phyloP scores from a whole-genome alignment of 2,113 vertebrate species.

The Pandion haliaetus region DNA sequence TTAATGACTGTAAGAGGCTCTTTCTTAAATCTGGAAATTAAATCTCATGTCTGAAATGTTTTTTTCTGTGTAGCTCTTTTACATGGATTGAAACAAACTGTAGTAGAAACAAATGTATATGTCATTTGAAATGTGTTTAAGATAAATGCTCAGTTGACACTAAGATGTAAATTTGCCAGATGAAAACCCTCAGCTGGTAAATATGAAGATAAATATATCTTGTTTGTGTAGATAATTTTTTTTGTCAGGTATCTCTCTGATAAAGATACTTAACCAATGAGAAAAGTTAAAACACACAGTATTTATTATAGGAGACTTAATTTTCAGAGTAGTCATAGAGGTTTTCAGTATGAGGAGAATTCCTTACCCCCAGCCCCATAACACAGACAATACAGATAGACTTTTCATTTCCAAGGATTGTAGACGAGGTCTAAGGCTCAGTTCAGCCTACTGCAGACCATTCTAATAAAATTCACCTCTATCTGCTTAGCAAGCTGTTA shows the following conservation, averaged over 20 bases:
- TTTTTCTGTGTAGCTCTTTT: not conserved
- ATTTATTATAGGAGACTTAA: not conserved
- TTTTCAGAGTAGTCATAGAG: not conserved
- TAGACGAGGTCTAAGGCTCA: not conserved
- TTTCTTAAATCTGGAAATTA: not conserved
- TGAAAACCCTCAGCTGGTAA: not conserved
- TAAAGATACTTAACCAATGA: not conserved
- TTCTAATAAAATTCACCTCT: not conserved
- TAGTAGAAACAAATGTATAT: not conserved
- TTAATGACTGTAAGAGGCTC: not conserved
- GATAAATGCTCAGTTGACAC: not conserved
- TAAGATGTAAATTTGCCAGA: not conserved
- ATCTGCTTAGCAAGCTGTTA: not conserved
- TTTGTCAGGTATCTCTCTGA: not conserved
- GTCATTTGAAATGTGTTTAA: not conserved
- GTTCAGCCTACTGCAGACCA: not conserved
- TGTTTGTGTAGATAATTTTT: not conserved
- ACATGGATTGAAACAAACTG: not conserved
- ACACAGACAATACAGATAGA: not conserved
- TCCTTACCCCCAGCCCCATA: fast-evolving
- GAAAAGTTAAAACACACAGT: not conserved
- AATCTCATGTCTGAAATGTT: not conserved
- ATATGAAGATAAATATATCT: not conserved
- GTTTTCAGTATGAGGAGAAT: not conserved
- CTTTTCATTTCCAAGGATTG: not conserved